phyloP scores from a whole-genome alignment of 2,888 invertebrate species.

The Coenonympha arcania region DNA sequence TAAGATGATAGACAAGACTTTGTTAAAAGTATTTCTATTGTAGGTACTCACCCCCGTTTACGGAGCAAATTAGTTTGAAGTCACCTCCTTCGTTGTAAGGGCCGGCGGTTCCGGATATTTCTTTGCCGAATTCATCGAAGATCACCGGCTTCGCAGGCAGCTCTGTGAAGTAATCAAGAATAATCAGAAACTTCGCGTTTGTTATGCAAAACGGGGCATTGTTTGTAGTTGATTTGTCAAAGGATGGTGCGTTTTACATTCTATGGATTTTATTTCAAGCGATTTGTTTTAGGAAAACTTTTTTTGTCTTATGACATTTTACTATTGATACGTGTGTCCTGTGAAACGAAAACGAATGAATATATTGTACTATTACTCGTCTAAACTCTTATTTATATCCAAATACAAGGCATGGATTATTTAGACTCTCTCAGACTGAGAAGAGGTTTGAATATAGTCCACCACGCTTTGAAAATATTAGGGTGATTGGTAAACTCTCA shows the following conservation, averaged over 20 bases:
- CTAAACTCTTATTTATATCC: no score
- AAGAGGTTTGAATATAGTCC: no score
- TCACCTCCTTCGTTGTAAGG: conserved; percentile 83
- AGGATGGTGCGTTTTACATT: not conserved
- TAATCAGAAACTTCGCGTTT: conserved; percentile 31
- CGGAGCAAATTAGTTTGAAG: conserved; percentile 82
- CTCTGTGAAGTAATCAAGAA: conserved; percentile 69
- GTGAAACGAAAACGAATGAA: no score
- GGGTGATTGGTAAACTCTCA: no score
- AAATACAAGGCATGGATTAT: no score
- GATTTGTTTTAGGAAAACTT: no score
- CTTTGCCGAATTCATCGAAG: conserved; percentile 80
- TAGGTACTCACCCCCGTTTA: conserved; percentile 80
- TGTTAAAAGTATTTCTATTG: not conserved
- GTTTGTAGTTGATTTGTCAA: conserved; percentile 13
- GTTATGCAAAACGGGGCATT: conserved; percentile 19
- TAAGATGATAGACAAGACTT: no score
- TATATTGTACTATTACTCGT: no score
- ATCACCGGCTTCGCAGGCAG: conserved; percentile 82
- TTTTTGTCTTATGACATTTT: no score
- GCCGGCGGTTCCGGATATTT: conserved; percentile 77
- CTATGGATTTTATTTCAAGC: not conserved
- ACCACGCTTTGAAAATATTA: no score
- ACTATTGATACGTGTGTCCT: no score
- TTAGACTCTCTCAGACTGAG: no score